Percentiles rank a stretch among this genome's conserved stretches.
Conservation (phyloP, 2,113 vertebrate genomes). For the Oncorhynchus keta region DNA sequence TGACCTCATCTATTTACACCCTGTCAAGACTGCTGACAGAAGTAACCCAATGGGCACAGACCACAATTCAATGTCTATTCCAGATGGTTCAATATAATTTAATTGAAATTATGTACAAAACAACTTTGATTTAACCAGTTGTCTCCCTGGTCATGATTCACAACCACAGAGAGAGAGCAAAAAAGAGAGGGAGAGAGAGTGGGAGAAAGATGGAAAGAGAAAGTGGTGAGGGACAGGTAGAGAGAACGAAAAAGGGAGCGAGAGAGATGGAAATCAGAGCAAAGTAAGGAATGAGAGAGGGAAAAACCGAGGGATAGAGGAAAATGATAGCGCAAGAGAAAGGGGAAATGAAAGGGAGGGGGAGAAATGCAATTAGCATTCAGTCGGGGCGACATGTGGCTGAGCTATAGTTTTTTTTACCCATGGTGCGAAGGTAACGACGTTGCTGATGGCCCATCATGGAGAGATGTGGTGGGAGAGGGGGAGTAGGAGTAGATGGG, state of each 20-base stretch:
- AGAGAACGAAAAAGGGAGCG: neutral
- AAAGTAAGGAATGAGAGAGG: neutral
- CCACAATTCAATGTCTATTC: no score
- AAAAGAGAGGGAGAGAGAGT: neutral
- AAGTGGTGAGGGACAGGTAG: neutral
- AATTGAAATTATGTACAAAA: no score
- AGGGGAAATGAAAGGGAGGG: neutral
- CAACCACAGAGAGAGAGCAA: neutral
- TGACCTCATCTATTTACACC: conserved; percentile 64
- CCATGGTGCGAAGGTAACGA: conserved; percentile 12
- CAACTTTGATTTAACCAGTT: neutral
- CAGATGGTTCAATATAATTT: no score
- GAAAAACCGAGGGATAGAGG: neutral
- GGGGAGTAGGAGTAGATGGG: neutral
- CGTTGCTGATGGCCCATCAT: conserved; percentile 23
- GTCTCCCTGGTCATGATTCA: neutral
- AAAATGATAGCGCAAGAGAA: conserved; percentile 5
- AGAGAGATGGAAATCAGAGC: neutral
- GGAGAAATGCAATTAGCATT: conserved; percentile 10
- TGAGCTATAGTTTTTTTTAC: conserved; percentile 7
- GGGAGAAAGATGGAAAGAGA: neutral
- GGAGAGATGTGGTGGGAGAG: conserved; percentile 3
- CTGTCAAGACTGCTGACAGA: conserved; percentile 23
- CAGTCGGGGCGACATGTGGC: neutral
- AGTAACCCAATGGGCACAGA: neutral